Conservation (phyloP, 1,140 invertebrate genomes). For the Lordiphosa stackelbergi region DNA sequence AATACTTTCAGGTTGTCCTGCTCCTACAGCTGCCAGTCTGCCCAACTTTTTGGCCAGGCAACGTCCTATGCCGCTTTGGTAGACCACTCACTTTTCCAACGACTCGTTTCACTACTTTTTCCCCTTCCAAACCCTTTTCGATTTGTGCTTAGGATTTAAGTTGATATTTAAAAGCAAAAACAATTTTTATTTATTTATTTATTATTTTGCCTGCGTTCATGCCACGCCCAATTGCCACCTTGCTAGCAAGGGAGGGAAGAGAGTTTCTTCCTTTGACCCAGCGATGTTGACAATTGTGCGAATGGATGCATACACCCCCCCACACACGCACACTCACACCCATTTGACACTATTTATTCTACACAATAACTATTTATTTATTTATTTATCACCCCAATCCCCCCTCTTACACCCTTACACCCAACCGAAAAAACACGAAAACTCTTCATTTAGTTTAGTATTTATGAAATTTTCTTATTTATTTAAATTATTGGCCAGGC, state of each 20-base stretch:
- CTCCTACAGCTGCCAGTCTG: constrained; percentile 62
- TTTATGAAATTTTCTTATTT: constrained; percentile 71
- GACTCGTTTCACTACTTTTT: too few species aligned
- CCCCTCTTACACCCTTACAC: constrained; percentile 6
- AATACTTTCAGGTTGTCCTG: constrained; percentile 79
- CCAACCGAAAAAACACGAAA: constrained; percentile 13
- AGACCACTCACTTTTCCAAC: constrained; percentile 20
- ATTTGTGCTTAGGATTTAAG: constrained; percentile 65
- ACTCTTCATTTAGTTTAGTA: constrained; percentile 63
- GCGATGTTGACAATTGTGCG: constrained; percentile 70
- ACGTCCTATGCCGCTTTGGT: constrained; percentile 73
- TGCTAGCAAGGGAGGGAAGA: constrained; percentile 67
- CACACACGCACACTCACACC: constrained; percentile 19
- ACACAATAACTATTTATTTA: constrained; percentile 32
- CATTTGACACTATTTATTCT: constrained; percentile 68
- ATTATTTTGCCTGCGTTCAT: constrained; percentile 56
- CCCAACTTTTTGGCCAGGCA: constrained; percentile 57
- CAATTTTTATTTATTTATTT: constrained; percentile 69
- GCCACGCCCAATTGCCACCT: constrained; percentile 73
- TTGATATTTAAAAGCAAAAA: constrained; percentile 49
- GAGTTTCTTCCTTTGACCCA: constrained; percentile 57
- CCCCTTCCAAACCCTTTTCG: constrained; percentile 15
- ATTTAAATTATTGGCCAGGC: constrained; percentile 66
- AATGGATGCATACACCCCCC: constrained; percentile 25
- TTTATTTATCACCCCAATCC: constrained; percentile 13